Evolutionary conservation across 2,797 vertebrate genomes (phyloP).

Genomic region (Echiichthys vipera): DNA sequence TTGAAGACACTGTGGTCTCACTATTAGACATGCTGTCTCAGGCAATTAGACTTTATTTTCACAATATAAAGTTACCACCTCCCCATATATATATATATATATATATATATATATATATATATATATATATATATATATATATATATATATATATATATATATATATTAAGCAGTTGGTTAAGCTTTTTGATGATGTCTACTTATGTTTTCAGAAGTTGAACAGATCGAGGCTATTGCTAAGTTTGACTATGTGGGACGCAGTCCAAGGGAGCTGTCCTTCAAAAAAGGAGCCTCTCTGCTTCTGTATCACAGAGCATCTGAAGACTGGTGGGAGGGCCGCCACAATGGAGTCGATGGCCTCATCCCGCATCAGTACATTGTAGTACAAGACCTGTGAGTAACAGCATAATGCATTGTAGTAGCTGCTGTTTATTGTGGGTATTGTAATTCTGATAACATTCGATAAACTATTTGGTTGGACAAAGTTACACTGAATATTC

Average conservation of each 20-base stretch:
- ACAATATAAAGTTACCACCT: too few species aligned
- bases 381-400: slow-evolving; percentile 96
- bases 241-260: slow-evolving; percentile 93
- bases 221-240: slow-evolving; percentile 97
- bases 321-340: slow-evolving; percentile 97
- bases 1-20: background rate
- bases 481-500: background rate
- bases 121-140: too few species aligned
- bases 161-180: background rate
- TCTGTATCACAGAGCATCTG: slow-evolving; percentile 92
- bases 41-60: too few species aligned
- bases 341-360: slow-evolving; percentile 95
- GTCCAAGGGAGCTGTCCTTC: slow-evolving; percentile 92
- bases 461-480: background rate
- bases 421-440: background rate
- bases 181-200: background rate
- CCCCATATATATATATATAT: too few species aligned
- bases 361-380: slow-evolving; percentile 97
- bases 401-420: background rate
- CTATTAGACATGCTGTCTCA: too few species aligned
- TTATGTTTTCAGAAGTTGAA: slow-evolving; percentile 88
- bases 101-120: too few species aligned
- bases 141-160: too few species aligned
- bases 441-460: background rate
- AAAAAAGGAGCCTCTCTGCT: slow-evolving; percentile 95